Base-by-base conservation (phyloP, 1,140 invertebrate species). In the Hermatobates lingyangjiaoensis region DNA sequence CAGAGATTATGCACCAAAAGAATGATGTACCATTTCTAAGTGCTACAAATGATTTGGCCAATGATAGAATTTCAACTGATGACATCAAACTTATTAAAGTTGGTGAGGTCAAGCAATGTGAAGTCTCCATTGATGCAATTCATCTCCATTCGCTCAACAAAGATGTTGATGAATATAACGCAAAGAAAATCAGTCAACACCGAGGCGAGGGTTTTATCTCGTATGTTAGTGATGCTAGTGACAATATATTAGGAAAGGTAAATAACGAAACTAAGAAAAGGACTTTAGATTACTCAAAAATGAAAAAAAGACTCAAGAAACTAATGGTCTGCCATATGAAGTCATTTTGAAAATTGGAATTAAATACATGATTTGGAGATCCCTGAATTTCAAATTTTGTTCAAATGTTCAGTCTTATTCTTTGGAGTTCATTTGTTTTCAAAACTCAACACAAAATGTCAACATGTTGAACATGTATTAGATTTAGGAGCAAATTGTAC, bases 1-100 rank as follows among this genome's bases (percentile, higher is more conserved):
- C 44, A 27, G 38, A 54, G 44, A 57, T 55, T 15, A 57, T 57
- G 56, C 21, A 54, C 2, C 56, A 57, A 45, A 55, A 23, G 53
- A 30, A 55, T 48, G 53, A 57, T 20, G 18, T 18, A n/a, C 15
- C n/a, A 10, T 57, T 52, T 52, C 28, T 40, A 10, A 48, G 18
- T 24, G 53, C 56, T 20, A 30, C 48, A 21, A 55, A 57, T 45
- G 27, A 44, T 18, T 50, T 55, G 20, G 53, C 50, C 14, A 24
- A 24, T 27, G 55, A 48, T 39, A 48, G n/a, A 34, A n/a, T 54
- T 23, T 45, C 14, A 28, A 23, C 10, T 25, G 12, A 47, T 10
- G 30, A 34, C 30, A 34, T 10, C 7, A 2, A 25, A 48, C 23
- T 34, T 34, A 48, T 34, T 3, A 24, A 47, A 30, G 28, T 18